Conservation (phyloP, 2,797 vertebrate species). For the Parauchenoglanis punctatus region DNA sequence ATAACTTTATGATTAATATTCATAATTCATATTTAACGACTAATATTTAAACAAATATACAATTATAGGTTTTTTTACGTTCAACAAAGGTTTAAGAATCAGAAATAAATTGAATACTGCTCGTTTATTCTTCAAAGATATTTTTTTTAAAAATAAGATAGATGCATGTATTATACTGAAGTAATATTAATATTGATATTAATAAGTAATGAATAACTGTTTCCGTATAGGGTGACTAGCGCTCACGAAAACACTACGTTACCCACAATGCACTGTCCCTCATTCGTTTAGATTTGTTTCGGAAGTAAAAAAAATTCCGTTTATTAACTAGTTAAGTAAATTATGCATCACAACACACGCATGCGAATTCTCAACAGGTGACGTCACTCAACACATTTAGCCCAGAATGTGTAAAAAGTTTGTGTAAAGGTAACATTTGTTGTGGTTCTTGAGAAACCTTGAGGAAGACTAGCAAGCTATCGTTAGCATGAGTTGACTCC, state of each 20-base stretch:
- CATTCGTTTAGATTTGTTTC: constrained; percentile 62
- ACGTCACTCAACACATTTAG: not conserved
- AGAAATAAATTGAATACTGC: not conserved
- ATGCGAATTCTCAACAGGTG: not conserved
- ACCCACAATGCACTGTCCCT: constrained; percentile 68
- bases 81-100: not conserved
- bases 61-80: not conserved
- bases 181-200: not conserved
- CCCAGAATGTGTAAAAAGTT: not conserved
- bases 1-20: not conserved
- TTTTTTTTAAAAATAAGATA: not conserved
- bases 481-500: constrained; percentile 23
- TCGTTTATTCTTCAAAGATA: not conserved
- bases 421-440: not conserved
- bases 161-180: not conserved
- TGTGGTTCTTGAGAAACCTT: not conserved
- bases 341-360: not conserved
- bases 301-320: constrained; percentile 66
- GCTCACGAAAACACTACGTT: constrained; percentile 63
- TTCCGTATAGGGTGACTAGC: not conserved
- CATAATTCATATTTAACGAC: not conserved
- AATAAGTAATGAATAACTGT: not conserved
- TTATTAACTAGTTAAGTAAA: not conserved
- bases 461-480: not conserved
- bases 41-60: not conserved